Evolutionary conservation across 2,113 vertebrate genomes (phyloP), one percentile per base, ranked within the genome.

Genomic region (Plecturocebus donacophilus): DNA sequence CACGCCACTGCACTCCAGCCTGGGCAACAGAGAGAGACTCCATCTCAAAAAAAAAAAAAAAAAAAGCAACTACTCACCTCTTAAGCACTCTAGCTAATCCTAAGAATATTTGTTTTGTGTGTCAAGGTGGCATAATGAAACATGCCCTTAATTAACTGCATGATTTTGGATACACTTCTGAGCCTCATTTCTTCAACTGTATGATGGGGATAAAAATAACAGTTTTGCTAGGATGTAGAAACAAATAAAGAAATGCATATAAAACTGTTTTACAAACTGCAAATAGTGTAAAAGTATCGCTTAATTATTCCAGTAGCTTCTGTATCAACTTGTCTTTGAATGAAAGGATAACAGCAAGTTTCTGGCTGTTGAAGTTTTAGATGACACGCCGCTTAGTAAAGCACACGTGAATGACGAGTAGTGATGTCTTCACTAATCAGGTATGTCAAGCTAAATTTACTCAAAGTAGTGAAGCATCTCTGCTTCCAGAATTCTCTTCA

Each of bases 61-160:
- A 58, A 32, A 90, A 94, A 94, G 66, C 64, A 94, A 91, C 82
- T 56, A 91, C 73, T 71, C 76, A 90, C 77, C 66, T 64, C 73
- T 94, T 94, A 68, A 77, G 45, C 21, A 81, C 52, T 96, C 38
- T 16, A 8, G 38, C 47, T 97, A 87, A 96, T 94, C 84, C 47
- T 21, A 5, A 49, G 42, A 56, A 81, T 94, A 92, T 97, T 95
- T 96, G 45, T 79, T 96, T 66, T 96, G 14, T 79, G 20, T 96
- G 91, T 61, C 82, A 83, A 2, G 61, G 42, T 79, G 52, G 88
- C 14, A 92, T 56, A 90, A 70, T 56, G 76, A 90, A 96, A 96
- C 12, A 58, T 80, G 66, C 25, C 64, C 40, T 96, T 80, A 91
- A 96, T 82, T 90, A 96, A 47, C 40, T 89, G 11, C 85, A 88